These are phyloP conservation scores for Macrochelys suwanniensis DNA, from an alignment of 2,797 vertebrate genomes.

Conservation along the genomic window DNA sequence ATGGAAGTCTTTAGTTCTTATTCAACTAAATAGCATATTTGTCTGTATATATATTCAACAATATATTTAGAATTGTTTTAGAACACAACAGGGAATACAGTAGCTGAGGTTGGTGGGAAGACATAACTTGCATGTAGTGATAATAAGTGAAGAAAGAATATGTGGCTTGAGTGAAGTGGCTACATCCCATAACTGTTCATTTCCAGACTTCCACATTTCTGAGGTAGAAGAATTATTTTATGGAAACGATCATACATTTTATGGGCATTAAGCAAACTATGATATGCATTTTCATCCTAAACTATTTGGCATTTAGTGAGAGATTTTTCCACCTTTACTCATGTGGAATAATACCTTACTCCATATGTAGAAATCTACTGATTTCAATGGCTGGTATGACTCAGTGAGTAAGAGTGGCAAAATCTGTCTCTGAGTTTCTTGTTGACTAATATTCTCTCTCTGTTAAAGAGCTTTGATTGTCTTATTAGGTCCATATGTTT, in stretches of 20 bases:
- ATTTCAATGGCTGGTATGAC: not conserved
- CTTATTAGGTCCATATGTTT: constrained; percentile 30
- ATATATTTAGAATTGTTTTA: not conserved
- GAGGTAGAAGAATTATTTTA: not conserved
- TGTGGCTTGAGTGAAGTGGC: not conserved
- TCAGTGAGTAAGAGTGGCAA: rapidly evolving
- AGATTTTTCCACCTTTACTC: not conserved
- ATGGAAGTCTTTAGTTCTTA: not conserved
- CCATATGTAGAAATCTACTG: not conserved
- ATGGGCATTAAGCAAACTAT: not conserved
- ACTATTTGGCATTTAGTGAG: not conserved
- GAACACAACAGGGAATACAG: not conserved
- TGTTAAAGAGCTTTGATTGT: constrained; percentile 1
- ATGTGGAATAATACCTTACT: not conserved
- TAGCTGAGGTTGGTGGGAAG: not conserved
- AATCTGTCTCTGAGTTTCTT: not conserved
- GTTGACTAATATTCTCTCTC: not conserved
- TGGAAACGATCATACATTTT: not conserved
- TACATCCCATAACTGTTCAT: not conserved
- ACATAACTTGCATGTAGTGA: not conserved
- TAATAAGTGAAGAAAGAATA: not conserved
- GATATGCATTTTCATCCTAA: not conserved
- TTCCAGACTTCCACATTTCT: constrained; percentile 29
- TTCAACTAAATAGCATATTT: not conserved
- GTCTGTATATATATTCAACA: constrained; percentile 19